Conservation (phyloP, 2,113 vertebrate genomes). For the Emberiza fucata region DNA sequence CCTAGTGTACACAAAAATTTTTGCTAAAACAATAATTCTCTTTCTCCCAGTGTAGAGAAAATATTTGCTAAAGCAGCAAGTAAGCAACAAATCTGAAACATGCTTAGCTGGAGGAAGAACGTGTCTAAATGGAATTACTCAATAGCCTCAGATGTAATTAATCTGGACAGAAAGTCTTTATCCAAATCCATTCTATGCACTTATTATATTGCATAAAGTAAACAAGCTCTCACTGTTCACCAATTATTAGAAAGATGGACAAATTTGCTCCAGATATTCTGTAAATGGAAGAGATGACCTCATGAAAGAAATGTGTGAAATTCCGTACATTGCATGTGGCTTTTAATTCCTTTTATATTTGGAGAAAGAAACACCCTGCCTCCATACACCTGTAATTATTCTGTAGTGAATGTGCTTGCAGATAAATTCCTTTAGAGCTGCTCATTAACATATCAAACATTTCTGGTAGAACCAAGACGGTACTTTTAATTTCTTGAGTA, state of each 20-base stretch:
- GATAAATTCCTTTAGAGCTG: neutral
- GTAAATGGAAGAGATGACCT: neutral
- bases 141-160: neutral
- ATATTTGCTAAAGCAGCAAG: neutral
- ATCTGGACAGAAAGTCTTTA: neutral
- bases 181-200: neutral
- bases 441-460: neutral
- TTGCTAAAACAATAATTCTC: neutral
- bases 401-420: neutral
- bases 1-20: neutral
- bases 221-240: neutral
- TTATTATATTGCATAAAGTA: neutral
- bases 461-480: neutral
- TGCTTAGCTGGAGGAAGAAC: neutral
- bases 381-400: neutral
- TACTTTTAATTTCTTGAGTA: neutral
- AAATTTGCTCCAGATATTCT: neutral
- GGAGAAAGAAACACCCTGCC: neutral
- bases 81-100: neutral
- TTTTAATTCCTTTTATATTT: neutral
- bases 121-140: neutral
- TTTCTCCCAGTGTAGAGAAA: neutral
- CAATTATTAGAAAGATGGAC: neutral
- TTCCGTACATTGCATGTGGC: neutral
- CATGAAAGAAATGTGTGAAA: neutral